Evolutionary conservation across 2,113 vertebrate species (phyloP), one percentile per base, ranked within the genome.

Genomic region (Heterotis niloticus): DNA sequence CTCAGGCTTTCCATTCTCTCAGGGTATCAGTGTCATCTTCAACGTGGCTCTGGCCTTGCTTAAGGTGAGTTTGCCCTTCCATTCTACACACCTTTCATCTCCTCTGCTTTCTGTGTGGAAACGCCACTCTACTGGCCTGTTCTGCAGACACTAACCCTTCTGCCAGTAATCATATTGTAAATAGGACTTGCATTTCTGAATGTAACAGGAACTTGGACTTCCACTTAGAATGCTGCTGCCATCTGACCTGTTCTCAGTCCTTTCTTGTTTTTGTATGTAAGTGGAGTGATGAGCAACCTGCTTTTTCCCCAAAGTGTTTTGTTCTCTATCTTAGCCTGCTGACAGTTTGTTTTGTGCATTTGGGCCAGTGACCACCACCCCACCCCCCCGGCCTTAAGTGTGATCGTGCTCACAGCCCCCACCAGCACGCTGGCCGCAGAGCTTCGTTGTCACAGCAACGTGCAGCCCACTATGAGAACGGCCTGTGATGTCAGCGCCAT

Each of bases 21-120:
- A 99, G 98, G 98, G 98, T 81, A 98, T 99, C 92, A 99, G 95
- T 87, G 95, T 99, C 83, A 99, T 99, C 89, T 99, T 99, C 85
- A 99, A 99, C 0, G 96, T 99, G 68, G 97, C 98, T 64, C 92
- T 99, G 89, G 96, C 95, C 72, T 91, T 99, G 81, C 88, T 99
- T 82, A 99, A 99, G 93, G 98, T 98, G 91, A 90, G 86, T 83
- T 69, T 28, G n/a, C 23, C 1, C 28, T 34, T 66, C 20, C 20
- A n/a, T 34, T 17, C 4, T 0, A 52, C 11, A 7, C 20, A 54
- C 34, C 29, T 11, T 28, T 70, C 67, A 18, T 2, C 24, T 62
- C 13, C 59, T 3, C 1, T 74, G 71, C n/a, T 44, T 5, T 1
- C 16, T 44, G 24, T 34, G 26, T 23, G 23, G 64, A 24, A 28